Percentiles rank a stretch among this genome's conserved stretches.
phyloP scores from a whole-genome alignment of 1,140 invertebrate species.

The Brachionus manjavacas region DNA sequence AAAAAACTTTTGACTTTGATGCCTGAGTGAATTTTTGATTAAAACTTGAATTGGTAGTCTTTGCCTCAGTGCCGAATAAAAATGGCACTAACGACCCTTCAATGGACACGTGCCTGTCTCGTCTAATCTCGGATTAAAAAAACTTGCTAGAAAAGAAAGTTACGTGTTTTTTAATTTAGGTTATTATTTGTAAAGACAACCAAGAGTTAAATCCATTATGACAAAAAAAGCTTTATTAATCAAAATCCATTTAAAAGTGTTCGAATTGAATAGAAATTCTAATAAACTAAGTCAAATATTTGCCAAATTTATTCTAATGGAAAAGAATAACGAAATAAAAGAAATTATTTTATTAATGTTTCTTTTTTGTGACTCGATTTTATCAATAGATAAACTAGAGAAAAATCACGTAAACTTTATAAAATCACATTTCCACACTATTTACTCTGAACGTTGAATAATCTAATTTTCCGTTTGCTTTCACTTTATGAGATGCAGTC shows the following conservation, averaged over 20 bases:
- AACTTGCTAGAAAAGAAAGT: neutral
- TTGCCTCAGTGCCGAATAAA: neutral
- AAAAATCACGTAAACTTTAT: conserved; percentile 35
- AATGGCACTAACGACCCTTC: neutral
- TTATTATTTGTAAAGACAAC: neutral
- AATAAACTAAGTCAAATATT: conserved; percentile 27
- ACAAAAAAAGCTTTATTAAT: neutral
- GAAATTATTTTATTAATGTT: conserved; percentile 17
- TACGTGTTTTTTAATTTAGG: neutral
- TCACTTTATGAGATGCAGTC: neutral
- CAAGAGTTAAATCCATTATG: neutral
- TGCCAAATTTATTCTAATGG: neutral
- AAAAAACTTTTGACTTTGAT: no score
- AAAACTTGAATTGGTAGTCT: neutral
- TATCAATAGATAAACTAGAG: neutral
- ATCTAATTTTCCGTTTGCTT: neutral
- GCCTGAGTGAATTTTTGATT: neutral
- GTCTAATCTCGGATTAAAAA: neutral
- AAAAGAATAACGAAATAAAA: neutral
- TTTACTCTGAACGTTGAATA: neutral
- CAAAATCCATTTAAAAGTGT: neutral
- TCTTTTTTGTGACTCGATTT: conserved; percentile 5
- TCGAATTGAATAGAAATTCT: neutral
- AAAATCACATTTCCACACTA: neutral
- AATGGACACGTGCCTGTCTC: neutral